Evolutionary conservation across 2,113 vertebrate species (phyloP).

Genomic region (Phodopus roborovskii): DNA sequence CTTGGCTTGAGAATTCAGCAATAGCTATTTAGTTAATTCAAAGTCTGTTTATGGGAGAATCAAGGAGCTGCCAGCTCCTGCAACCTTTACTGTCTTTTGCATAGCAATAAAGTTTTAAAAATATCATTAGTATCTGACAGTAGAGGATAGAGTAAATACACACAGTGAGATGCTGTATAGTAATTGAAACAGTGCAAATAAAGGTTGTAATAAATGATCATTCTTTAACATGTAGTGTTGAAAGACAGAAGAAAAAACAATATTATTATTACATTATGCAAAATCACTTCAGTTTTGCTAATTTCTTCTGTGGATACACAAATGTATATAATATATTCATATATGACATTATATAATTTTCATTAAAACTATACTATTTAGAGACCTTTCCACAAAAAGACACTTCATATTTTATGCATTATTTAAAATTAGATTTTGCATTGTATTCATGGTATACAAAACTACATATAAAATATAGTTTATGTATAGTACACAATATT

Average conservation of each 20-base stretch:
- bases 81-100: background rate
- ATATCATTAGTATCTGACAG: background rate
- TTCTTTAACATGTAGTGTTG: background rate
- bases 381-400: background rate
- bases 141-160: background rate
- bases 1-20: background rate
- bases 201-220: background rate
- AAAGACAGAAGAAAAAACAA: slow-evolving; percentile 9
- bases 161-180: background rate
- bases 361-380: background rate
- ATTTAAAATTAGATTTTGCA: slow-evolving; percentile 7
- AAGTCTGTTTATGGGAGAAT: background rate
- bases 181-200: background rate
- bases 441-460: background rate
- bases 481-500: background rate
- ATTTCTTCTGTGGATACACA: background rate
- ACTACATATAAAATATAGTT: background rate
- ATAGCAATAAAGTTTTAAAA: background rate
- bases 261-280: background rate
- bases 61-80: background rate
- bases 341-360: background rate
- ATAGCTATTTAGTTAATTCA: background rate
- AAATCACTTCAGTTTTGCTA: background rate
- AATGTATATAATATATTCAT: background rate
- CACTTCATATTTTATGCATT: background rate